phyloP scores from a whole-genome alignment of 2,797 vertebrate genomes.

The Arctocebus calabarensis region DNA sequence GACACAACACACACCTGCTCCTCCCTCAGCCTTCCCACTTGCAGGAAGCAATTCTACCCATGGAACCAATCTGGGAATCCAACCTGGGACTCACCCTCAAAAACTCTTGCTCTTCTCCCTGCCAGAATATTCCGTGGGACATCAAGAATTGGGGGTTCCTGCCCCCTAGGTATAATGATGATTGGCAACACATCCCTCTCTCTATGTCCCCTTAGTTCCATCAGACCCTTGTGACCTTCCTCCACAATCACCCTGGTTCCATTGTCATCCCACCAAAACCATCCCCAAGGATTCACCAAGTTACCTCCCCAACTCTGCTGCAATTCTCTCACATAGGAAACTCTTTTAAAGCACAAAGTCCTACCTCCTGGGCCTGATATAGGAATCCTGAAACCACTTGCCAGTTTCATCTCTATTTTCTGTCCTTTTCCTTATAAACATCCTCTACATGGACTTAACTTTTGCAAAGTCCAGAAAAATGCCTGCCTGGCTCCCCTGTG shows the following conservation, averaged over 20 bases:
- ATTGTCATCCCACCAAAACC: not conserved
- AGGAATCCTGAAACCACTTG: not conserved
- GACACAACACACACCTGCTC: not conserved
- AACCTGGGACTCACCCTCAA: not conserved
- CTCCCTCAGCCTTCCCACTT: not conserved
- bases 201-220: not conserved
- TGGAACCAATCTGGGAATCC: not conserved
- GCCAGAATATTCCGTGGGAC: not conserved
- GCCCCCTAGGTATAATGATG: not conserved
- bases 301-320: not conserved
- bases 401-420: not conserved
- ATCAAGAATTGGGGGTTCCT: not conserved
- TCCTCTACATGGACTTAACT: not conserved
- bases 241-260: not conserved
- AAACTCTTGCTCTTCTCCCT: not conserved
- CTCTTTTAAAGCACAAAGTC: not conserved
- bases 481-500: not conserved
- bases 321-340: not conserved
- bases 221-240: not conserved
- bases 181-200: not conserved
- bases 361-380: too few relatives aligned
- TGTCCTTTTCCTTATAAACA: not conserved
- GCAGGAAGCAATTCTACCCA: not conserved
- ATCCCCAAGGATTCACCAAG: not conserved
- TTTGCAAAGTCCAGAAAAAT: not conserved